Percentiles rank a stretch among this genome's conserved stretches.
Evolutionary conservation across 2,797 vertebrate species (phyloP).

Genomic region (Pseudomugil gertrudae): DNA sequence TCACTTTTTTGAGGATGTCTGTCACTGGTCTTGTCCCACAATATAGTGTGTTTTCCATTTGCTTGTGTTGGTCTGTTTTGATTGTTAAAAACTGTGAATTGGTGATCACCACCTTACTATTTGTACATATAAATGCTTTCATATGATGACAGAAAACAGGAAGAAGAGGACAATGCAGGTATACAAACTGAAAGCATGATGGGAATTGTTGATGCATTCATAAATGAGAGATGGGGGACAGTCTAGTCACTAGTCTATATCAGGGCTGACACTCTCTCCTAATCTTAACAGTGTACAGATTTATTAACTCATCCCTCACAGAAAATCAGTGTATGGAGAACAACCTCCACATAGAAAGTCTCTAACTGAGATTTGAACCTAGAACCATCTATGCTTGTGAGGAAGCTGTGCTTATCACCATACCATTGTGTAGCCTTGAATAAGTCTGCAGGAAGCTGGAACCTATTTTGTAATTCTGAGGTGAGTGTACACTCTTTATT

Average conservation of each 20-base stretch:
- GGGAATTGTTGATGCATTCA: not conserved
- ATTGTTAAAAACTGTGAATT: conserved; percentile 27
- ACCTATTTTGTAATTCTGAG: no score
- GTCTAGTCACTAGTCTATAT: not conserved
- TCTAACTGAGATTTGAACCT: no score
- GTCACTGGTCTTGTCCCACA: conserved; percentile 11
- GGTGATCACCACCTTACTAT: conserved; percentile 9
- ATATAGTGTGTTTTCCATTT: conserved; percentile 18
- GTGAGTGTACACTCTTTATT: no score
- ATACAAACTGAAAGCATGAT: conserved; percentile 5
- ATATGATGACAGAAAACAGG: conserved; percentile 6
- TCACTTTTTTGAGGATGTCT: conserved; percentile 41
- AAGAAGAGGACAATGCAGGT: conserved; percentile 5
- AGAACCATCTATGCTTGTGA: no score
- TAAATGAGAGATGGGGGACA: not conserved
- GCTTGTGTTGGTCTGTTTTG: conserved; percentile 24
- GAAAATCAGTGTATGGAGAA: no score
- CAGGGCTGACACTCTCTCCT: not conserved
- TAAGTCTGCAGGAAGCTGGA: not conserved
- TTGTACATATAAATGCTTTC: conserved; percentile 23
- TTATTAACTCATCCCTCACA: no score
- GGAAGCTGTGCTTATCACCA: no score
- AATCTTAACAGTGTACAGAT: no score
- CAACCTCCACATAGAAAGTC: no score
- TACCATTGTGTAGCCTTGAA: no score